Conservation (phyloP, 2,797 vertebrate species). For the Macropodus opercularis region DNA sequence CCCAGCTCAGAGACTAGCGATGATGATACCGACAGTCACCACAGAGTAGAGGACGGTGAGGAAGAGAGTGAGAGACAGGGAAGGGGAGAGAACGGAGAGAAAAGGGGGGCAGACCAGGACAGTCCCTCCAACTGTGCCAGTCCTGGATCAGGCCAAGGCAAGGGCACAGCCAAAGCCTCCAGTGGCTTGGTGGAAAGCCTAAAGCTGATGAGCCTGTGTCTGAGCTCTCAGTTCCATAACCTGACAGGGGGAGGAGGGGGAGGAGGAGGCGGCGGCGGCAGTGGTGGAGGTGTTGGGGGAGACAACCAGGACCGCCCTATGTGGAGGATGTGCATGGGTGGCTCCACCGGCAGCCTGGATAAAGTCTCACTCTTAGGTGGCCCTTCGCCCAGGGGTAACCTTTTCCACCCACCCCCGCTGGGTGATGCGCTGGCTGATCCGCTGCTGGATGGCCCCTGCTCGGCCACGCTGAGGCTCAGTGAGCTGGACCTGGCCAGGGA, state of each 20-base stretch:
- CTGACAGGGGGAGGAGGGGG: conserved; percentile 70
- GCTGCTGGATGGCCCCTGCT: conserved; percentile 79
- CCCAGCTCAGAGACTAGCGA: conserved; percentile 92
- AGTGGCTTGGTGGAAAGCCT: conserved; percentile 95
- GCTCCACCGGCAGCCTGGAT: conserved; percentile 83
- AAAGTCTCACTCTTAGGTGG: conserved; percentile 80
- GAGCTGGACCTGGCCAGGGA: conserved; percentile 87
- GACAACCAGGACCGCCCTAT: conserved; percentile 90
- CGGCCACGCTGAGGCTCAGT: conserved; percentile 83
- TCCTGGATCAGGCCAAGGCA: conserved; percentile 77
- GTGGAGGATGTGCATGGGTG: conserved; percentile 96
- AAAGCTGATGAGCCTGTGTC: conserved; percentile 94
- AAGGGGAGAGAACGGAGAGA: conserved; percentile 61
- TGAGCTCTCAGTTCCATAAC: conserved; percentile 92
- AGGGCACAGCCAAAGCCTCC: conserved; percentile 80
- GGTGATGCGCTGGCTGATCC: conserved; percentile 68
- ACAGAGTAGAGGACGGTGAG: conserved; percentile 73
- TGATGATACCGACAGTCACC: conserved; percentile 88
- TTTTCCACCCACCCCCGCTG: conserved; percentile 63
- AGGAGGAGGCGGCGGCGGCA: conserved; percentile 50
- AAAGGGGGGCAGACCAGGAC: conserved; percentile 63
- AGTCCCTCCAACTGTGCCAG: conserved; percentile 77
- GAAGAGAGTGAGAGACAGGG: conserved; percentile 75
- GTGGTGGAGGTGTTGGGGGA: conserved; percentile 72
- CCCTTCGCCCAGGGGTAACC: conserved; percentile 71